phyloP scores from a whole-genome alignment of 2,888 invertebrate genomes.

The Phanerotoma sp. region DNA sequence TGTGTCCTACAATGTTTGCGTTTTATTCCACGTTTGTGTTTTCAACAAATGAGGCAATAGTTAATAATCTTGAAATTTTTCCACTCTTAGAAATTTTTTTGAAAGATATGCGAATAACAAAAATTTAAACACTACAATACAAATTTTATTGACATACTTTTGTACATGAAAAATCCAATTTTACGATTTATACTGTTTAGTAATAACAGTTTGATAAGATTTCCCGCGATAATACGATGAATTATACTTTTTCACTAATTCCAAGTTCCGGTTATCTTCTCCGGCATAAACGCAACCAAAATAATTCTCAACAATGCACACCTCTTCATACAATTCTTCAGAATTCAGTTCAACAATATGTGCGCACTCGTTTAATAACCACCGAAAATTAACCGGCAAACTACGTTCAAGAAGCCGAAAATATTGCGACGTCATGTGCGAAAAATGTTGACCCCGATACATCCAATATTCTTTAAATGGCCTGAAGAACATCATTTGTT shows the following conservation, averaged over 20 bases:
- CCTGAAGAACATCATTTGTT: conserved; percentile 36
- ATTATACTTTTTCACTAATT: conserved; percentile 7
- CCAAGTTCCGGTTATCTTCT: conserved; percentile 8
- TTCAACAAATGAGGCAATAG: no score
- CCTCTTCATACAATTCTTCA: conserved; percentile 52
- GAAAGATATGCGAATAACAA: no score
- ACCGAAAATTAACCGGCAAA: conserved; percentile 51
- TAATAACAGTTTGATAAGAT: no score
- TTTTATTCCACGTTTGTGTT: no score
- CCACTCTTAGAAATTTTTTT: no score
- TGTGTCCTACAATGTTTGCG: no score
- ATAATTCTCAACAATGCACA: conserved; percentile 50
- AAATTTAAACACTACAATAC: no score
- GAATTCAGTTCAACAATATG: conserved; percentile 45
- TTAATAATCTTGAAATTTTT: no score
- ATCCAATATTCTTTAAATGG: conserved; percentile 54
- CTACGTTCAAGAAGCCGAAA: conserved; percentile 47
- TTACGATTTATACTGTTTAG: no score
- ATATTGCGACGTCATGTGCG: conserved; percentile 41
- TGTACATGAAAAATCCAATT: no score
- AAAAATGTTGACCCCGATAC: conserved; percentile 45
- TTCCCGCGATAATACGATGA: conserved; percentile 23
- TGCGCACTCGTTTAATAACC: conserved; percentile 55
- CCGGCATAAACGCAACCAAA: conserved; percentile 37
- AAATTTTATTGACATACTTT: no score